These are phyloP conservation scores for Hyalella azteca DNA, from an alignment of 2,888 invertebrate genomes.

Conservation along the genomic window DNA sequence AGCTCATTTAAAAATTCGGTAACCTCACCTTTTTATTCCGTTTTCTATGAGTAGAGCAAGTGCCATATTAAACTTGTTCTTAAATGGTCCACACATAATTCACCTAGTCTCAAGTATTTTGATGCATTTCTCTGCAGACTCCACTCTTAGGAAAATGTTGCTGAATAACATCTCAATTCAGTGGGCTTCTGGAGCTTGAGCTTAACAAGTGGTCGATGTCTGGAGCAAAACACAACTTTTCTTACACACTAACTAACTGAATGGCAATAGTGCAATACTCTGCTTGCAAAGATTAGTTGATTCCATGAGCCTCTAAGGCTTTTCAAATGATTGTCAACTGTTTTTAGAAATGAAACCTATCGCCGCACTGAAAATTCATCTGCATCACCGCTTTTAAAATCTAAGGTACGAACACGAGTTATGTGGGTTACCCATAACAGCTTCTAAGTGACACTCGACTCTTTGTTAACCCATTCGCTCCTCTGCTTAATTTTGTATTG, in stretches of 20 bases:
- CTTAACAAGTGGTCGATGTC: constrained; percentile 17
- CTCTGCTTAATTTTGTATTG: no score
- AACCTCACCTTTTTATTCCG: constrained; percentile 26
- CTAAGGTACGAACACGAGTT: background rate
- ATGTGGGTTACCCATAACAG: constrained; percentile 1
- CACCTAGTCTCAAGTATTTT: constrained; percentile 16
- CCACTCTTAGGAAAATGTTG: constrained; percentile 10
- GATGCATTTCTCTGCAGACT: constrained; percentile 20
- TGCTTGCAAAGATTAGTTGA: background rate
- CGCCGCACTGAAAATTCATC: background rate
- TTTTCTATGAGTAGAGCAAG: background rate
- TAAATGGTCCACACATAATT: constrained; percentile 1
- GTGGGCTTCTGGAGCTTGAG: background rate
- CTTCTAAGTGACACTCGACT: background rate
- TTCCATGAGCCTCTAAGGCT: background rate
- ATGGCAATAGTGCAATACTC: background rate
- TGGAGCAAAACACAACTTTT: background rate
- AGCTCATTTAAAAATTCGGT: background rate
- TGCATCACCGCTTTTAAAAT: background rate
- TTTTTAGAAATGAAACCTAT: background rate
- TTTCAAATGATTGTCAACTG: background rate
- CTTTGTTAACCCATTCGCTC: background rate
- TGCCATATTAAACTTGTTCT: constrained; percentile 21
- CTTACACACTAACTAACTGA: background rate
- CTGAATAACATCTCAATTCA: constrained; percentile 13